Evolutionary conservation across 2,888 invertebrate species (phyloP).

Genomic region (Anodontia alba): DNA sequence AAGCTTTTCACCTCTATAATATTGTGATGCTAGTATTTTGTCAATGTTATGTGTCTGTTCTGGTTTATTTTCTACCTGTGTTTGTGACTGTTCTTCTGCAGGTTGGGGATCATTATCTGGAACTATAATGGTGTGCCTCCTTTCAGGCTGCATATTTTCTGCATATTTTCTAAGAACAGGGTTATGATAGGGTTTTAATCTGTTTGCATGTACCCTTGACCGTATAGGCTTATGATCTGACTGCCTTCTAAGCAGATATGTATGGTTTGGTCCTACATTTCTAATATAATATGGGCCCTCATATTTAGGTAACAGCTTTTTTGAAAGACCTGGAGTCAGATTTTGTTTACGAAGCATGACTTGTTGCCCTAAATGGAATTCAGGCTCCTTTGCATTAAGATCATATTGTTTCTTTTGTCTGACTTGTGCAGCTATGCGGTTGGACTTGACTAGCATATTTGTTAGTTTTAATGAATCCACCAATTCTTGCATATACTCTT

Average conservation of each 20-base stretch:
- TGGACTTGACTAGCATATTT: neutral
- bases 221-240: neutral
- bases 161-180: neutral
- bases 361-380: slow-evolving; percentile 20
- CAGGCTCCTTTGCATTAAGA: slow-evolving; percentile 11
- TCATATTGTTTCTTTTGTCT: slow-evolving; percentile 31
- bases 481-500: slow-evolving; percentile 15
- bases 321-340: slow-evolving; percentile 22
- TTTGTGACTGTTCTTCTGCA: neutral
- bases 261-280: slow-evolving; percentile 39
- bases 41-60: neutral
- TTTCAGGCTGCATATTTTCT: neutral
- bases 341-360: slow-evolving; percentile 28
- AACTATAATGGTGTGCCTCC: neutral
- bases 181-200: slow-evolving; percentile 9
- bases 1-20: neutral
- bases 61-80: neutral
- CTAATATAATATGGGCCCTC: slow-evolving; percentile 45
- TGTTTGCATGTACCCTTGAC: slow-evolving; percentile 9
- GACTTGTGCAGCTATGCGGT: neutral
- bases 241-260: neutral
- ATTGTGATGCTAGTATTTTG: neutral
- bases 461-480: slow-evolving; percentile 14
- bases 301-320: slow-evolving; percentile 33
- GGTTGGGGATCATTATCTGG: neutral